Percentiles rank a stretch among this genome's conserved stretches.
phyloP scores from a whole-genome alignment of 2,888 invertebrate genomes.

The Drosophila quinaria region DNA sequence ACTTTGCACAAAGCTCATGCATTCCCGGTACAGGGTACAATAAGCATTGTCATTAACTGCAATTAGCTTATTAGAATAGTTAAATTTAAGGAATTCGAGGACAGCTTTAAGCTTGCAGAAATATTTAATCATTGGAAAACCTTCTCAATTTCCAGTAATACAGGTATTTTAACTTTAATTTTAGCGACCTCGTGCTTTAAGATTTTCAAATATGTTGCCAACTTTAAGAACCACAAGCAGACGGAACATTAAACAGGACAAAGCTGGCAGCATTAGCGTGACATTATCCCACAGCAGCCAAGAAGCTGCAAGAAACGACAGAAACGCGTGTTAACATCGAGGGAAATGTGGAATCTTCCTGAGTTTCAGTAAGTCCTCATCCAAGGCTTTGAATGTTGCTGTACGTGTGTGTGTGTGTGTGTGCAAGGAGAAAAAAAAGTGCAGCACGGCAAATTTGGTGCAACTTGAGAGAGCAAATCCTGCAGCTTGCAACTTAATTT shows the following conservation, averaged over 20 bases:
- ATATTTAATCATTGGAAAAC: background rate
- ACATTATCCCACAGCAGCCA: constrained; percentile 73
- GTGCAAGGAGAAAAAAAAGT: constrained; percentile 22
- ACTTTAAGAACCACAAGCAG: constrained; percentile 43
- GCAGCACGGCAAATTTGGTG: constrained; percentile 62
- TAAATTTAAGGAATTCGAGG: too few species aligned
- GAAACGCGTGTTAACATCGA: constrained; percentile 68
- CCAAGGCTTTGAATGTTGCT: constrained; percentile 14
- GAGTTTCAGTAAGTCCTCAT: constrained; percentile 31
- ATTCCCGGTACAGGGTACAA: background rate
- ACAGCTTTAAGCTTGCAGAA: background rate
- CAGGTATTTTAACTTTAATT: background rate
- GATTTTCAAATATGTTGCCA: constrained; percentile 3
- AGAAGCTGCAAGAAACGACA: constrained; percentile 66
- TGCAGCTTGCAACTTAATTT: constrained; percentile 79
- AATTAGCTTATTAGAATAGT: too few species aligned
- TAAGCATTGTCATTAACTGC: background rate
- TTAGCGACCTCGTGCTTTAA: background rate
- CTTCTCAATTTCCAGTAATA: background rate
- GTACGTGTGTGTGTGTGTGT: constrained; percentile 12
- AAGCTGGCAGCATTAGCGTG: constrained; percentile 74
- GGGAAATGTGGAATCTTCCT: constrained; percentile 53
- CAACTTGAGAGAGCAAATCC: constrained; percentile 79
- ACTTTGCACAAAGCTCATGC: too few species aligned
- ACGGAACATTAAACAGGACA: constrained; percentile 71